Conservation (phyloP, 1,140 invertebrate species). For the Drosophila prosaltans region DNA sequence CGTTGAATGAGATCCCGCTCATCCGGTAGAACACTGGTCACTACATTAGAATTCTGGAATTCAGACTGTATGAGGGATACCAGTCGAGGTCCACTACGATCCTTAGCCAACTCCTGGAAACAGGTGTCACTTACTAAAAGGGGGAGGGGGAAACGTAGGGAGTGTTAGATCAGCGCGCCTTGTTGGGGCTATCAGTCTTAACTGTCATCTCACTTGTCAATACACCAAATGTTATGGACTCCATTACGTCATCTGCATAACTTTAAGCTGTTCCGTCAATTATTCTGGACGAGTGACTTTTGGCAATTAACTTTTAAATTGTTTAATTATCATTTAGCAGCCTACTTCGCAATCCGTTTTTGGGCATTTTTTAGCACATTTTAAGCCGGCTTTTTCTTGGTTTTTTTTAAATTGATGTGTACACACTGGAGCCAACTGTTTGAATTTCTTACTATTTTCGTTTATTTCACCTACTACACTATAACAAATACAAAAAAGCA, state of each 20-base stretch:
- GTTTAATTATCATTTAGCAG: conserved; percentile 42
- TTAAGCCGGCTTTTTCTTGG: neutral
- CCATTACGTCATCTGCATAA: conserved; percentile 53
- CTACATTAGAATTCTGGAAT: conserved; percentile 74
- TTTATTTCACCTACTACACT: conserved; percentile 62
- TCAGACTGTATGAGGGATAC: conserved; percentile 84
- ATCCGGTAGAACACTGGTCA: conserved; percentile 84
- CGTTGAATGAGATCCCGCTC: conserved; percentile 69
- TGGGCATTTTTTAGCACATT: conserved; percentile 32
- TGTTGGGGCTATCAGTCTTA: no score
- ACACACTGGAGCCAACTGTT: conserved; percentile 32
- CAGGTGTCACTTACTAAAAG: conserved; percentile 88
- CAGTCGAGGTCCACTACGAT: conserved; percentile 86
- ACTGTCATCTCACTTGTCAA: conserved; percentile 47
- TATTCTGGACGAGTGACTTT: conserved; percentile 13
- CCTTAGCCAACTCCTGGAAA: conserved; percentile 83
- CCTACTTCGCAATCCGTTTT: conserved; percentile 15
- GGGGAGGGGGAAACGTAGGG: neutral
- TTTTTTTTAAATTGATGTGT: neutral
- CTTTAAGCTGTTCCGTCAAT: conserved; percentile 15
- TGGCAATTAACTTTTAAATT: conserved; percentile 45
- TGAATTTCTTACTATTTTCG: conserved; percentile 13
- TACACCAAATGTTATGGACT: conserved; percentile 55
- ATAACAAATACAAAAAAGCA: conserved; percentile 18
- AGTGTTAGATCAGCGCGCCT: neutral